Conservation (phyloP, 2,888 invertebrate species). For the Caenorhabditis becei region DNA sequence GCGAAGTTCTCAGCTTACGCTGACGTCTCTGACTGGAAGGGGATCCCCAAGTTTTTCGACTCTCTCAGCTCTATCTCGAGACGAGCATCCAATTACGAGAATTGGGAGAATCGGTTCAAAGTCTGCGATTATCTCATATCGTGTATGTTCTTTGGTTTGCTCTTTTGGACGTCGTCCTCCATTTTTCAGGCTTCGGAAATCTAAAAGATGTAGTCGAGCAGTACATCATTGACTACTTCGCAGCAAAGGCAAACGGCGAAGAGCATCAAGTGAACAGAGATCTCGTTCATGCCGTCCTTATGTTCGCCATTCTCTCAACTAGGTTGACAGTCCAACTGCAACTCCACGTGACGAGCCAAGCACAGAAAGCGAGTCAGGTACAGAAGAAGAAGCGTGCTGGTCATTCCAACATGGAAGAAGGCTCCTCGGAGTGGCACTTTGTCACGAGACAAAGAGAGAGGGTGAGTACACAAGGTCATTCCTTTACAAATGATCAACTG, state of each 20-base stretch:
- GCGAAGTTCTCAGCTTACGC: slow-evolving; percentile 10
- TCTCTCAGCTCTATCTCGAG: slow-evolving; percentile 35
- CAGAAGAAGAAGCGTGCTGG: slow-evolving; percentile 17
- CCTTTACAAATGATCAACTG: too few relatives aligned
- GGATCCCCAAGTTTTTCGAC: slow-evolving; percentile 26
- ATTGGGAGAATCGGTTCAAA: slow-evolving; percentile 42
- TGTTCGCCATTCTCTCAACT: slow-evolving; percentile 43
- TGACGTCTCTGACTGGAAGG: slow-evolving; percentile 41
- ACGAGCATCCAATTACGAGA: slow-evolving; percentile 44
- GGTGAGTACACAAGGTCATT: slow-evolving; percentile 24
- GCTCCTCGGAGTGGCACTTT: too few relatives aligned
- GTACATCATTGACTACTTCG: slow-evolving; percentile 16
- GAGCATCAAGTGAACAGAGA: not conserved
- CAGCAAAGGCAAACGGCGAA: not conserved
- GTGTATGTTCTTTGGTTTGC: too few relatives aligned
- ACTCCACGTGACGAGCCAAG: not conserved
- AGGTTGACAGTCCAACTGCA: slow-evolving; percentile 46
- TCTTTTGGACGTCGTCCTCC: too few relatives aligned
- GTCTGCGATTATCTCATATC: slow-evolving; percentile 40
- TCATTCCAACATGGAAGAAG: too few relatives aligned
- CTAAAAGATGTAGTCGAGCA: slow-evolving; percentile 7
- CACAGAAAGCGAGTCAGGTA: not conserved
- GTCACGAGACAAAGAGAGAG: slow-evolving; percentile 43
- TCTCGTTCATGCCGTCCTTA: slow-evolving; percentile 22
- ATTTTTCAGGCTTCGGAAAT: slow-evolving; percentile 17